phyloP scores from a whole-genome alignment of 53 echinoderm and acorn worm genomes.

The Apostichopus leukothele region DNA sequence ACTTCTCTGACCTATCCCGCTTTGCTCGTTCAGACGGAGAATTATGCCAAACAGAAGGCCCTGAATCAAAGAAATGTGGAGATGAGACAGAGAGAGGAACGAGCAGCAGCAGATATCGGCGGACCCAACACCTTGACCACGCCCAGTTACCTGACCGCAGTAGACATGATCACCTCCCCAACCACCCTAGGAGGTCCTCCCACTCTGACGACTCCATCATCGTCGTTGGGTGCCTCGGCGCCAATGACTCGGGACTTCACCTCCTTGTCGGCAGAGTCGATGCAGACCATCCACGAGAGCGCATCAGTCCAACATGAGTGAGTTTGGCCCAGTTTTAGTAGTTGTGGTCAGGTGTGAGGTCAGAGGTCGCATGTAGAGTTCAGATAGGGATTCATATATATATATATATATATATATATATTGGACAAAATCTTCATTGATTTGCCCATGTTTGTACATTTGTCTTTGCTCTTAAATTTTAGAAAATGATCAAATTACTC shows the following conservation, averaged over 20 bases:
- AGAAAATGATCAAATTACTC: no score
- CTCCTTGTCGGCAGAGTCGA: slow-evolving; percentile 16
- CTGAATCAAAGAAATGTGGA: slow-evolving; percentile 4
- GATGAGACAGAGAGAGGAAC: not conserved
- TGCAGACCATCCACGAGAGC: not conserved
- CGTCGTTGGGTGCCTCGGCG: not conserved
- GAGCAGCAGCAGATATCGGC: not conserved
- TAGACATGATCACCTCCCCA: not conserved
- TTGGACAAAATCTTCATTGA: not conserved
- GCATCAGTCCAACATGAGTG: not conserved
- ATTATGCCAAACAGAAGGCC: slow-evolving; percentile 16
- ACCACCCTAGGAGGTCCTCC: not conserved
- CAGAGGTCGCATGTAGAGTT: not conserved
- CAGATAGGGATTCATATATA: not conserved
- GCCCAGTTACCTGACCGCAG: not conserved
- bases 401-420: not conserved
- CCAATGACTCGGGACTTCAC: no score
- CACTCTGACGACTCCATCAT: not conserved
- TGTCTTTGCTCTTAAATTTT: no score
- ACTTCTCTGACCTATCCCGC: no score
- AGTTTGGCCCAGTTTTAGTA: not conserved
- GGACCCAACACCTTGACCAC: not conserved
- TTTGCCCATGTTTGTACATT: not conserved
- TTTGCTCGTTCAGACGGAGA: not conserved
- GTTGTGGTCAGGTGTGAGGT: not conserved